Base-by-base conservation (phyloP, 2,797 vertebrate genomes). In the Diceros bicornis region DNA sequence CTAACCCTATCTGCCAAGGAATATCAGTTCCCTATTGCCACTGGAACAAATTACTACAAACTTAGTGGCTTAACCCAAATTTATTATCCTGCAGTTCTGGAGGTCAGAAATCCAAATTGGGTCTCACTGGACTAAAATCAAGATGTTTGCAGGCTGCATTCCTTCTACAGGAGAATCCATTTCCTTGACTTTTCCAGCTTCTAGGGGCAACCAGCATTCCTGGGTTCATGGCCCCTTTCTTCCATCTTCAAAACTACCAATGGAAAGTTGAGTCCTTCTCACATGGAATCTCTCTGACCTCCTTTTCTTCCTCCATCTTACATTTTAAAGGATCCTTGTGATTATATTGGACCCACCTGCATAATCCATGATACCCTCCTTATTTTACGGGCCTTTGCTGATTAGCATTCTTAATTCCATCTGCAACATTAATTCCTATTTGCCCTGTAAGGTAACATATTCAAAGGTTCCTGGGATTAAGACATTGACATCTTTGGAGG, bases 241-340 rank as follows among this genome's bases (percentile, higher is more conserved):
- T 94, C 34, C 32, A 78, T 17, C 57, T 77, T 88, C 69, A 77
- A 83, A 91, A 92, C 23, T 61, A 18, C 41, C 68, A 81, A n/a
- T 50, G 52, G 7, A 3, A 78, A 96, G 8, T 50, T 29, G 37
- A 74, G 12, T 75, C 23, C 71, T 83, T 59, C 68, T 57, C 68
- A 82, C 14, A 13, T 32, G 0, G 0, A 29, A 37, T 50, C 72
- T 82, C 29, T 55, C 59, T 41, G 16, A 62, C 16, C 41, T n/a
- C 52, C 23, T 57, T 72, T 79, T 74, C 57, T 23, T 16, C 20
- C 32, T 61, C 16, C 20, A 13, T 75, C 50, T 87, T 61, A 10
- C 21, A 69, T 41, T 88, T 44, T 27, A 44, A 69, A 87, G 27
- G 13, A 52, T 47, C 37, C n/a, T 87, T 55, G 11, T 25, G 16